These are phyloP conservation scores for Bufo bufo DNA, from an alignment of 2,113 vertebrate genomes.

Conservation along the genomic window DNA sequence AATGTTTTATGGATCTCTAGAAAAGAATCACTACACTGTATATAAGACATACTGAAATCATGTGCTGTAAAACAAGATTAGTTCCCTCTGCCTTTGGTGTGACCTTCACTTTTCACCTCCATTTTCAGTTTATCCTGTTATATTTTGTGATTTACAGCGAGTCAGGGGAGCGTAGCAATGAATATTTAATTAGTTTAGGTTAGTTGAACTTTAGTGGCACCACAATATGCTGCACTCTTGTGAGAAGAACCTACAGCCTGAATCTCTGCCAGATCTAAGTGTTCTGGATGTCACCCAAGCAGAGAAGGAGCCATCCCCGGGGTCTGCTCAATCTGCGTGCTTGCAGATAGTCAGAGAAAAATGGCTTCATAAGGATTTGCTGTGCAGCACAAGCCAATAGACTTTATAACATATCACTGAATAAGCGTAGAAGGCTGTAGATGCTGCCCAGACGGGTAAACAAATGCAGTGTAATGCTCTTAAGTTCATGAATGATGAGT, in stretches of 20 bases:
- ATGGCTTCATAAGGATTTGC: conserved; percentile 15
- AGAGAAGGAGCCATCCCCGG: conserved; percentile 32
- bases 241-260: conserved; percentile 36
- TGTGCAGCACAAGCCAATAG: conserved; percentile 16
- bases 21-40: not conserved
- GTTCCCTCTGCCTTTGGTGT: not conserved
- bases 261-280: conserved; percentile 44
- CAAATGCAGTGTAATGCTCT: not conserved
- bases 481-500: not conserved
- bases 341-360: conserved; percentile 42
- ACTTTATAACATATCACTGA: conserved; percentile 31
- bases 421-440: conserved; percentile 24
- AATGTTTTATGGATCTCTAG: not conserved
- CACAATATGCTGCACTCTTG: conserved; percentile 21
- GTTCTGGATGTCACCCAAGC: conserved; percentile 53
- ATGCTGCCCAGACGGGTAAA: not conserved
- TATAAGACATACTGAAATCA: not conserved
- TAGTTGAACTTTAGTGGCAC: conserved; percentile 42
- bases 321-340: conserved; percentile 20
- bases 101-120: conserved; percentile 13
- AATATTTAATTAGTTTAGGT: conserved; percentile 51
- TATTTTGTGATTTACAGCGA: conserved; percentile 29
- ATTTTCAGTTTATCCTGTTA: conserved; percentile 29
- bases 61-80: conserved; percentile 29
- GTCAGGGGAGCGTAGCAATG: conserved; percentile 35